Base-by-base conservation (phyloP, 2,888 invertebrate genomes). In the Pomacea canaliculata region DNA sequence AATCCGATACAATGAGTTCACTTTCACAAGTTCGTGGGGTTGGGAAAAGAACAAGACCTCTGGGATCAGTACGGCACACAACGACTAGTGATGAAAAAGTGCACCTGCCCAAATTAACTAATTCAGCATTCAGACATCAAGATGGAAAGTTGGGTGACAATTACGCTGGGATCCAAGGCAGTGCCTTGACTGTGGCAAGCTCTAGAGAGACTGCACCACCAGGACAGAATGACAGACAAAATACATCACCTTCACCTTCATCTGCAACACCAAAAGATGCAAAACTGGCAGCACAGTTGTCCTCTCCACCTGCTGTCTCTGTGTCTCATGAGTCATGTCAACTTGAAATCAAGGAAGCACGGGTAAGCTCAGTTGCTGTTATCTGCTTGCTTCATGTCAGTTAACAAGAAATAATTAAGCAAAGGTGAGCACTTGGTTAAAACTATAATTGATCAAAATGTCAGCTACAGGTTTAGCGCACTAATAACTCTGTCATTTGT, bases 261-360 rank as follows among this genome's bases (percentile, higher is more conserved):
- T 48, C 67, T 8, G 16, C 62, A 51, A 59, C 59, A 27, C 8
- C 51, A 37, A 16, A n/a, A 37, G 46, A 73, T 46, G 19, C 27
- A 56, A 46, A 73, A 48, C 46, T 10, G 27, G 9, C 49, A 23
- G 9, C 49, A 23, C 9, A 70, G 23, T 27, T 62, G 48, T 23
- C 46, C 56, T 10, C 71, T 71, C 10, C 19, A 63, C 82, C 84
- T n/a, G 82, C 80, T 12, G 83, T 80, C 76, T 81, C 79, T 12
- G 84, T 83, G 68, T 83, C 83, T 37, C 85, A 82, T 71, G 82
- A 85, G 46, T 69, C 78, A 12, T 83, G 81, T 63, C 84, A 85
- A 73, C 86, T 84, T 69, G 86, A 86, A 76, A 81, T 87, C 16
- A 76, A 78, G 66, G 87, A 86, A 62, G 82, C 83, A 0, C 81